Evolutionary conservation across 2,797 vertebrate species (phyloP).

Genomic region (Pyrocephalus nanus): DNA sequence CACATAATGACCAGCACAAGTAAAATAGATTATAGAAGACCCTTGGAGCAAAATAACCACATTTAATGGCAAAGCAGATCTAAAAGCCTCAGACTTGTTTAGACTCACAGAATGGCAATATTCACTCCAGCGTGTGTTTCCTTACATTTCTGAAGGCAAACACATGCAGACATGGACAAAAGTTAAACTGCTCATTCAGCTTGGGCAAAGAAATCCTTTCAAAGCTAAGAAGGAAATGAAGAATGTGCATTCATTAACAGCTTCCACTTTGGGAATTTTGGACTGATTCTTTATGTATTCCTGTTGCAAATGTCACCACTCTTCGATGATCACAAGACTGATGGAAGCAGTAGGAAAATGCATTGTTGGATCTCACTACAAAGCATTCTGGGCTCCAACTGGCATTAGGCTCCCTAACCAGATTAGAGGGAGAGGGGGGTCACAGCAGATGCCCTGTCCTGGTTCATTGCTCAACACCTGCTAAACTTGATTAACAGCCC

Average conservation of each 20-base stretch:
- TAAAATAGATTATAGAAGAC: background rate
- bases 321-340: constrained; percentile 25
- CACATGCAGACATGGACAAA: background rate
- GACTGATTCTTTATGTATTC: constrained; percentile 23
- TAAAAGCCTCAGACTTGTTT: background rate
- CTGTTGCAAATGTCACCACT: constrained; percentile 43
- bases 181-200: background rate
- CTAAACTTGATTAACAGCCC: constrained; percentile 77
- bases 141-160: background rate
- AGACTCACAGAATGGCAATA: background rate
- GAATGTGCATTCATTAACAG: constrained; percentile 17
- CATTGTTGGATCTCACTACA: constrained; percentile 18
- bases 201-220: background rate
- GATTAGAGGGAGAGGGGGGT: constrained; percentile 61
- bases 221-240: background rate
- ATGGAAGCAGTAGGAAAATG: constrained; percentile 43
- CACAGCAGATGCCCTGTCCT: constrained; percentile 78
- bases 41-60: background rate
- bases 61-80: background rate
- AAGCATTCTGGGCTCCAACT: constrained; percentile 25
- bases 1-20: background rate
- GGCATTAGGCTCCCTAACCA: constrained; percentile 62
- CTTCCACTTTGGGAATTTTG: background rate
- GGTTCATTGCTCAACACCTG: constrained; percentile 81
- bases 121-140: background rate